Conservation (phyloP, 2,888 invertebrate genomes). For the Drosophila seclusa region DNA sequence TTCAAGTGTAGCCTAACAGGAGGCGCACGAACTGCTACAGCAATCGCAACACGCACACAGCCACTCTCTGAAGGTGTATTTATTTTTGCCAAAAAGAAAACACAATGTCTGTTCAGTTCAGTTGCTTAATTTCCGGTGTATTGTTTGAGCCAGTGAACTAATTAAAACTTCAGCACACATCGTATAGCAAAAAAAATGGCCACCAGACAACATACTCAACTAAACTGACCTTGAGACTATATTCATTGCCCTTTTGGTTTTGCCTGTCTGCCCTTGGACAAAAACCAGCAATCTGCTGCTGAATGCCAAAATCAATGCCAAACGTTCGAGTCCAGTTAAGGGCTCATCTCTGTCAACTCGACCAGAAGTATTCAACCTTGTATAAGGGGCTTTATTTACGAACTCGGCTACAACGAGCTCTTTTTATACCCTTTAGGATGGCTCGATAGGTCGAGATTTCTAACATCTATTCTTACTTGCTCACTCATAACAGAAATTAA, state of each 20-base stretch:
- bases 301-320: slow-evolving; percentile 52
- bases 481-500: neutral
- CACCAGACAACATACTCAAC: slow-evolving; percentile 36
- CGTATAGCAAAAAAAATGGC: slow-evolving; percentile 47
- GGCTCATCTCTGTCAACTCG: slow-evolving; percentile 2
- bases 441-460: neutral
- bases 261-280: slow-evolving; percentile 44
- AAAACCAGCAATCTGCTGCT: slow-evolving; percentile 8
- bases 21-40: slow-evolving; percentile 20
- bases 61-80: neutral
- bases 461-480: neutral
- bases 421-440: neutral
- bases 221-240: slow-evolving; percentile 42
- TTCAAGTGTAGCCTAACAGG: slow-evolving; percentile 46
- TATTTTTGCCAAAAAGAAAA: slow-evolving; percentile 40
- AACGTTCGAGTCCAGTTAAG: slow-evolving; percentile 22
- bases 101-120: slow-evolving; percentile 53
- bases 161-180: slow-evolving; percentile 72
- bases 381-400: neutral
- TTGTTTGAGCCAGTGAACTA: slow-evolving; percentile 72
- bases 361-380: neutral
- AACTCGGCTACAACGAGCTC: neutral
- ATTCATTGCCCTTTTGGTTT: neutral
- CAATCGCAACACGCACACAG: neutral
- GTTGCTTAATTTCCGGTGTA: slow-evolving; percentile 76